phyloP scores from a whole-genome alignment of 2,888 invertebrate species.

The Caenorhabditis sp. region DNA sequence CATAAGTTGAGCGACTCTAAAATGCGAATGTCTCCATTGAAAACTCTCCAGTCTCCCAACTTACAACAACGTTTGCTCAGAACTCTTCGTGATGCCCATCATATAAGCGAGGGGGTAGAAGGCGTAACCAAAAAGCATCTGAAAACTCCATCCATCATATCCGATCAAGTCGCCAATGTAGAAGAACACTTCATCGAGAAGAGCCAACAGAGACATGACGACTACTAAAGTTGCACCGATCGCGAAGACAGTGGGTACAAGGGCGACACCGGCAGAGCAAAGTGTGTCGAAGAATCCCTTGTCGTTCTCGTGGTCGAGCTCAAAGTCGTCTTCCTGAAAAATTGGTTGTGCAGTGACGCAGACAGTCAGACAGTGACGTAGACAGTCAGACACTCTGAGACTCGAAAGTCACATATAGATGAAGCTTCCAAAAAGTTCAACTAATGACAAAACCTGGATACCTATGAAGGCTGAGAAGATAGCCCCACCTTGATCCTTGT shows the following conservation, averaged over 20 bases:
- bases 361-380: neutral
- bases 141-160: slow-evolving; percentile 85
- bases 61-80: slow-evolving; percentile 73
- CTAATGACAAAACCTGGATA: too few species aligned
- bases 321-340: slow-evolving; percentile 87
- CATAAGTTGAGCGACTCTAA: slow-evolving; percentile 79
- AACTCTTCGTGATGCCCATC: slow-evolving; percentile 87
- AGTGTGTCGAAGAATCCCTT: slow-evolving; percentile 50
- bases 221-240: slow-evolving; percentile 94
- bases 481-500: slow-evolving; percentile 86
- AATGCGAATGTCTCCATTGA: slow-evolving; percentile 7
- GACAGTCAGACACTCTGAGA: neutral
- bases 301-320: slow-evolving; percentile 73
- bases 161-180: slow-evolving; percentile 92
- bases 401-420: too few species aligned
- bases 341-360: too few species aligned
- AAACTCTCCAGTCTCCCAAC: neutral
- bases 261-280: slow-evolving; percentile 42
- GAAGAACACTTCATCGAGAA: slow-evolving; percentile 89
- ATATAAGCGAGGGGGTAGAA: slow-evolving; percentile 94
- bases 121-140: slow-evolving; percentile 89
- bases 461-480: too few species aligned
- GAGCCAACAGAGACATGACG: slow-evolving; percentile 92
- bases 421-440: too few species aligned
- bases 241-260: slow-evolving; percentile 89